Conservation (phyloP, 2,888 invertebrate species). For the Melinaea marsaeus region DNA sequence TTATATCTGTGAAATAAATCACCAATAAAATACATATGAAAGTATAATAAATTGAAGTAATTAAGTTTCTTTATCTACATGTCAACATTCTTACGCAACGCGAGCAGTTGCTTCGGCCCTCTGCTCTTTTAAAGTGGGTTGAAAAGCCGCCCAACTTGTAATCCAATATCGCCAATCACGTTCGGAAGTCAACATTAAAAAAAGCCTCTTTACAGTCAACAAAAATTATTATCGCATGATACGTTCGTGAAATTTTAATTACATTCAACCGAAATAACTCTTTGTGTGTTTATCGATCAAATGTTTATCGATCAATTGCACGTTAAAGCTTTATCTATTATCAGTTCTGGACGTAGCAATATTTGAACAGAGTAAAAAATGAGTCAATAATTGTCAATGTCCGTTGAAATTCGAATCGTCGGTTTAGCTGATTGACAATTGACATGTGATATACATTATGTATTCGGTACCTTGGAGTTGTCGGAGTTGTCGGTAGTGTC, state of each 20-base stretch:
- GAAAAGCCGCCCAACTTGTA: constrained; percentile 32
- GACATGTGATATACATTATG: constrained; percentile 11
- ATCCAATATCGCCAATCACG: constrained; percentile 30
- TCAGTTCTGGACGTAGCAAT: background rate
- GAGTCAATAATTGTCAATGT: background rate
- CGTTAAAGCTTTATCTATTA: background rate
- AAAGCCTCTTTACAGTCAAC: constrained; percentile 30
- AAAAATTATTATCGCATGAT: constrained; percentile 28
- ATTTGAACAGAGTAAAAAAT: background rate
- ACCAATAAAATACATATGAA: constrained; percentile 7
- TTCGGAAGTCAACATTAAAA: constrained; percentile 29
- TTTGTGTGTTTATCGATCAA: constrained; percentile 8
- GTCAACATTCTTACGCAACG: constrained; percentile 31
- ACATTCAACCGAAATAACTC: constrained; percentile 11
- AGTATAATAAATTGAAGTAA: constrained; percentile 24
- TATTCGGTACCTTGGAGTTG: background rate
- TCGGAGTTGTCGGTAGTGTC: background rate
- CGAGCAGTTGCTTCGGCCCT: constrained; percentile 30
- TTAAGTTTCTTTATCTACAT: constrained; percentile 32
- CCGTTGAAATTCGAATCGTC: constrained; percentile 14
- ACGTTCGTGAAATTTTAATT: constrained; percentile 15
- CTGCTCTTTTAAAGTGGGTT: constrained; percentile 31
- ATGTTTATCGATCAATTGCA: background rate
- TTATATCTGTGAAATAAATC: no score
- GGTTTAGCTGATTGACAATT: constrained; percentile 17